Evolutionary conservation across 2,888 invertebrate genomes (phyloP), one percentile per base, ranked within the genome.

Genomic region (Neuroscelio doddi): DNA sequence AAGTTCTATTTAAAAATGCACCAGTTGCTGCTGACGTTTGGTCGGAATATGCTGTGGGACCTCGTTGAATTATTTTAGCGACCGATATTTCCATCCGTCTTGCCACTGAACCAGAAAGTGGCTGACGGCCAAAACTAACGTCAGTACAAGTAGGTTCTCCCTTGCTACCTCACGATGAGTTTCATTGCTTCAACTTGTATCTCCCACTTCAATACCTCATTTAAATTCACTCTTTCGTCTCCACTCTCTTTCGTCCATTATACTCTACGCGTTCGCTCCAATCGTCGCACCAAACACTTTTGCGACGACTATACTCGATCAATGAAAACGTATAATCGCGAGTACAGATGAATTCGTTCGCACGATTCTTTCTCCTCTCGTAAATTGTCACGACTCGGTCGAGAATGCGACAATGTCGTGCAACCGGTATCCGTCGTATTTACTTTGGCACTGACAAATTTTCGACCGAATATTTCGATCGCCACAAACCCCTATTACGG

Each of bases 11-110:
- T 72, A 73, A 76, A 75, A 73, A 59, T 71, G 70, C 70, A 72
- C 71, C 74, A 64, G 68, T 68, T 61, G 39, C 36, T 36, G 71
- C 62, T 63, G 67, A 59, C 64, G 68, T 71, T 72, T 70, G 46
- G 66, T 64, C 50, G 61, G 55, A 52, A 63, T 41, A 61, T 56
- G 61, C 44, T 70, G 71, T 69, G 75, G 72, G 69, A 69, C 71
- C 71, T 72, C 74, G 80, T 80, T 78, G 76, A 83, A 81, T 83
- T 83, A 83, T 83, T 83, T 83, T 81, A 81, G 81, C 82, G 77
- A 76, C 80, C 82, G 82, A 83, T 83, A 83, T 83, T 83, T 83
- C 81, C 80, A 83, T 83, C 82, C 80, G 76, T 79, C 71, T 77
- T 70, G 73, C 74, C 72, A 75, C 74, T 77, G 73, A 76, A 79